Conservation (phyloP, 2,113 vertebrate species). For the Zapus hudsonius region DNA sequence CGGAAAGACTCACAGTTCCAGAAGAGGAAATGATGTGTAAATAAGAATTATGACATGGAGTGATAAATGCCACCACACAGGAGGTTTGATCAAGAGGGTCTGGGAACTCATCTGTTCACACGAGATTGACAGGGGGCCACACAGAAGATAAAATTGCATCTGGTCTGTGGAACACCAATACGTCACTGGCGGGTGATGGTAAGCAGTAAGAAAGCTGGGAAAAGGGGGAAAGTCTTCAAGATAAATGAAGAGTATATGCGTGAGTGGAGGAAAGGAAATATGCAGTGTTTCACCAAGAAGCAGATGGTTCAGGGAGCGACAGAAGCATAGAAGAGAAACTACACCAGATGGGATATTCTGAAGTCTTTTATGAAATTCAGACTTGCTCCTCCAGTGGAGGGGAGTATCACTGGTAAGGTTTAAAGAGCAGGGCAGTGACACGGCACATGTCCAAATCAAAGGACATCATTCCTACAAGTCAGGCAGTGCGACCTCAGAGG, state of each 20-base stretch:
- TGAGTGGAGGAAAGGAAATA: neutral
- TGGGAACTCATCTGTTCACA: neutral
- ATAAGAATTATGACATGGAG: neutral
- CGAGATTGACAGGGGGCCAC: neutral
- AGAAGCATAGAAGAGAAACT: neutral
- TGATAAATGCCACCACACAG: neutral
- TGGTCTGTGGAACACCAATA: neutral
- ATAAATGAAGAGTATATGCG: neutral
- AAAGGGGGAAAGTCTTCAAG: neutral
- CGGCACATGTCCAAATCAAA: neutral
- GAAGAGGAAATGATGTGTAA: neutral
- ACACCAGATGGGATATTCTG: neutral
- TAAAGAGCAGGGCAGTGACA: neutral
- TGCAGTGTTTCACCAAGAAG: neutral
- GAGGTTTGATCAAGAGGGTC: neutral
- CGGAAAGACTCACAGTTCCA: neutral
- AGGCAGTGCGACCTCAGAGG: neutral
- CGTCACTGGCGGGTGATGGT: slow-evolving; percentile 3
- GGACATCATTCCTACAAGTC: neutral
- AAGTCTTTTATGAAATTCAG: neutral
- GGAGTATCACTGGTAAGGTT: neutral
- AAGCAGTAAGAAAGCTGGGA: neutral
- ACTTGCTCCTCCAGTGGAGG: neutral
- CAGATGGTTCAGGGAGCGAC: neutral
- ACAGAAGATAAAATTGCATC: neutral